Percentiles rank a stretch among this genome's conserved stretches.
These are phyloP conservation scores for Griposia aprilina DNA, from an alignment of 2,888 invertebrate genomes.

Conservation along the genomic window DNA sequence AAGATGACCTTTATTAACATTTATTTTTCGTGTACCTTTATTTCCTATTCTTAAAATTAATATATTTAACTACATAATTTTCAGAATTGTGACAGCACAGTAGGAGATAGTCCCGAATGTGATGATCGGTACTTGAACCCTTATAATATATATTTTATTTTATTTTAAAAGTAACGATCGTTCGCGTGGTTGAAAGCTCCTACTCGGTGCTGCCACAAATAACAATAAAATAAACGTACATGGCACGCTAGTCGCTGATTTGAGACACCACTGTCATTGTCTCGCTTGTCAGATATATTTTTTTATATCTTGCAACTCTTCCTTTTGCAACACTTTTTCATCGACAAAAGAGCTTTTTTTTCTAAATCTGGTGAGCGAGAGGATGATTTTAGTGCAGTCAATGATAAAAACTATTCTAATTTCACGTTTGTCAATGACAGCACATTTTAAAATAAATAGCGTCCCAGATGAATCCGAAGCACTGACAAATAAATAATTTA, in stretches of 20 bases:
- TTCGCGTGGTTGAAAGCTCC: slow-evolving; percentile 80
- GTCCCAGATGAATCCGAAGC: slow-evolving; percentile 89
- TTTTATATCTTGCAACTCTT: slow-evolving; percentile 39
- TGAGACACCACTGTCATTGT: slow-evolving; percentile 88
- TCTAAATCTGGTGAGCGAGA: slow-evolving; percentile 80
- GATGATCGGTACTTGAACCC: slow-evolving; percentile 83
- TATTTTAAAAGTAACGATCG: slow-evolving; percentile 82
- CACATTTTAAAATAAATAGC: slow-evolving; percentile 72
- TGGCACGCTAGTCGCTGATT: slow-evolving; percentile 89
- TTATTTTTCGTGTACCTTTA: slow-evolving; percentile 60
- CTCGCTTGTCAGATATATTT: slow-evolving; percentile 82
- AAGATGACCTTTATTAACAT: slow-evolving; percentile 44
- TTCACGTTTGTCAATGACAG: slow-evolving; percentile 78
- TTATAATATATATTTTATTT: slow-evolving; percentile 61
- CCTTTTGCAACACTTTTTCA: slow-evolving; percentile 40
- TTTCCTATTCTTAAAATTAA: slow-evolving; percentile 60
- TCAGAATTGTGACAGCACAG: slow-evolving; percentile 88
- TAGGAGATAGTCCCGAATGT: slow-evolving; percentile 85
- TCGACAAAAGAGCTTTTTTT: slow-evolving; percentile 56
- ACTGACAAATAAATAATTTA: slow-evolving; percentile 75
- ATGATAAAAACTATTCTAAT: slow-evolving; percentile 74
- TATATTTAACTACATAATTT: slow-evolving; percentile 72
- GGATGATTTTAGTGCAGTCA: slow-evolving; percentile 81
- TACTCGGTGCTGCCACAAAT: slow-evolving; percentile 87
- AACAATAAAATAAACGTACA: slow-evolving; percentile 83